Evolutionary conservation across 2,888 invertebrate genomes (phyloP).

Genomic region (Eristalis pertinax): DNA sequence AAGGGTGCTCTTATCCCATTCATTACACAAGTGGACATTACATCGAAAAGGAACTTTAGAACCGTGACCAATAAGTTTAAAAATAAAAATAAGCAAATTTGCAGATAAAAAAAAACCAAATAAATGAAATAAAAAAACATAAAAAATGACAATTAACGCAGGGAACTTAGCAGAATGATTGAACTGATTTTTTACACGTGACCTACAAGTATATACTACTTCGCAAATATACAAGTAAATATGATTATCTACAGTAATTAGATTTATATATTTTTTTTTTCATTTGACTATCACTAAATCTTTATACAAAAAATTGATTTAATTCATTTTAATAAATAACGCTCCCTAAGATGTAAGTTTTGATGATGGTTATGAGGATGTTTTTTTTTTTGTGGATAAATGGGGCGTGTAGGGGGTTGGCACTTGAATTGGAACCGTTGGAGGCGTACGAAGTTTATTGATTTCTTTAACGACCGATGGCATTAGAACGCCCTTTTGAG

Average conservation of each 20-base stretch:
- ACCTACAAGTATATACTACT: conserved; percentile 38
- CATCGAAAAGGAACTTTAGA: conserved; percentile 60
- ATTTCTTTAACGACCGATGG: too few species aligned
- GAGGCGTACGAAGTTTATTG: neutral
- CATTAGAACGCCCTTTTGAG: too few species aligned
- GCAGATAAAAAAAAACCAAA: neutral
- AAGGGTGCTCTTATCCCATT: neutral
- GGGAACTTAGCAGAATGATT: conserved; percentile 25
- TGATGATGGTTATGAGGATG: conserved; percentile 18
- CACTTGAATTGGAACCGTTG: neutral
- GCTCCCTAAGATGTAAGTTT: conserved; percentile 51
- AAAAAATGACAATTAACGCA: conserved; percentile 5
- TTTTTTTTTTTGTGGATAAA: conserved; percentile 18
- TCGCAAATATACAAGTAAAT: conserved; percentile 43
- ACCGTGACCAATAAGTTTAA: conserved; percentile 44
- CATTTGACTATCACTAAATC: conserved; percentile 43
- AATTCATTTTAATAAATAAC: conserved; percentile 47
- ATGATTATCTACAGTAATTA: conserved; percentile 52
- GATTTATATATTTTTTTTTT: neutral
- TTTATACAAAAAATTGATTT: conserved; percentile 66
- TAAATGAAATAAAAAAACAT: neutral
- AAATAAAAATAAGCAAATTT: conserved; percentile 1
- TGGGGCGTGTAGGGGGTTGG: neutral
- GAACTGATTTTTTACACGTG: conserved; percentile 44
- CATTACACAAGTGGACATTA: neutral